Evolutionary conservation across 2,888 invertebrate genomes (phyloP).

Genomic region (Pseudoips prasinana): DNA sequence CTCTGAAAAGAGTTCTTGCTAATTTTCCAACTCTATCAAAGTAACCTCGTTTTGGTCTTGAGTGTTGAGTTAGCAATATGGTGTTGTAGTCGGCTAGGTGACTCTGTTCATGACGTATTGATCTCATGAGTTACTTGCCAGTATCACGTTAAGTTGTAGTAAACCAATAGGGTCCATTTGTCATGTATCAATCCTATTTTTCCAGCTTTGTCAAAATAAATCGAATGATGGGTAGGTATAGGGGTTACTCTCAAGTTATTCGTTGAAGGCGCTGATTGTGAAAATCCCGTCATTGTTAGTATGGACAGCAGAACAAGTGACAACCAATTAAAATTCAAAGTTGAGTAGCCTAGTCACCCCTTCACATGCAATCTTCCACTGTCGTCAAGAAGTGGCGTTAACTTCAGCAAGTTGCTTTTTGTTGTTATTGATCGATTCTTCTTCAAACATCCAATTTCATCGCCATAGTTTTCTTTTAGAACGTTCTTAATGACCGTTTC

Average conservation of each 20-base stretch:
- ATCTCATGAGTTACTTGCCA: conserved; percentile 9
- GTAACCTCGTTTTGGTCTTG: conserved; percentile 9
- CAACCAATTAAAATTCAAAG: too few species aligned
- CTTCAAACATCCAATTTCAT: conserved; percentile 1
- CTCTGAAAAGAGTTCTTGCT: conserved; percentile 12
- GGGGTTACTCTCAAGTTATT: conserved; percentile 1
- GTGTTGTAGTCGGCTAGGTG: conserved; percentile 17
- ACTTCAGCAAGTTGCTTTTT: conserved; percentile 1
- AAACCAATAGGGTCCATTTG: conserved; percentile 16
- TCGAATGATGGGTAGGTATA: conserved; percentile 7
- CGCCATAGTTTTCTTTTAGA: conserved; percentile 1
- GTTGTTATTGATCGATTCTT: neutral
- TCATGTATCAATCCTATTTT: conserved; percentile 16
- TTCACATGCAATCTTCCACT: conserved; percentile 1
- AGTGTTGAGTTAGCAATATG: conserved; percentile 10
- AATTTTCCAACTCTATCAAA: conserved; percentile 15
- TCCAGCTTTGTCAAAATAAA: conserved; percentile 19
- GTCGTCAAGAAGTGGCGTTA: conserved; percentile 1
- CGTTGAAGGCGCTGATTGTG: neutral
- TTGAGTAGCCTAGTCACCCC: neutral
- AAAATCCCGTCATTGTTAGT: neutral
- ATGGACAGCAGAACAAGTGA: neutral
- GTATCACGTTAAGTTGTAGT: conserved; percentile 18
- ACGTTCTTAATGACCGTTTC: conserved; percentile 1
- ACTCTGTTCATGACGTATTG: conserved; percentile 4